Conservation (phyloP, 2,113 vertebrate genomes). For the Pseudorasbora parva region DNA sequence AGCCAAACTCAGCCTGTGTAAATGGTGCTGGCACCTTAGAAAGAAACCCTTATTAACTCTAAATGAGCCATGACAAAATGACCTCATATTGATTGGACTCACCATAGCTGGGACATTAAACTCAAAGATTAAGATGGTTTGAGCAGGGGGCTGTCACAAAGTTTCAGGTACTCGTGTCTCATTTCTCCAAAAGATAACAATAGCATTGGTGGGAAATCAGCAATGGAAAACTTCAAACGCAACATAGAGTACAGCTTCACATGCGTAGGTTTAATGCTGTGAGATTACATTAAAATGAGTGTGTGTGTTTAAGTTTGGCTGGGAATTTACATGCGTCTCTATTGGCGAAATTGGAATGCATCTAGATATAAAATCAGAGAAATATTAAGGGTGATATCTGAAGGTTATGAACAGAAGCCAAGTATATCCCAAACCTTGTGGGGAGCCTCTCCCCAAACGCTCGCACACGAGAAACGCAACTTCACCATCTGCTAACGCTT, state of each 20-base stretch:
- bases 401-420: constrained; percentile 45
- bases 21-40: constrained; percentile 32
- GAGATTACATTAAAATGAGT: background rate
- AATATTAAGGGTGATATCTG: background rate
- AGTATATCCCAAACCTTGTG: constrained; percentile 44
- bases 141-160: background rate
- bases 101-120: constrained; percentile 16
- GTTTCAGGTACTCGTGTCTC: background rate
- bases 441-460: constrained; percentile 36
- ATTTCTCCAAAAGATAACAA: background rate
- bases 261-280: background rate
- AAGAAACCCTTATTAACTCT: constrained; percentile 41
- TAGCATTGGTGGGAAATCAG: background rate
- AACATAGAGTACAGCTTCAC: background rate
- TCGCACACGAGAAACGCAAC: constrained; percentile 59
- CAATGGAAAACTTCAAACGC: background rate
- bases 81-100: constrained; percentile 28
- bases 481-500: constrained; percentile 71
- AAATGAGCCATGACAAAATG: constrained; percentile 42
- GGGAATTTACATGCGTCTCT: background rate
- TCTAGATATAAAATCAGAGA: constrained; percentile 25
- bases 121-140: constrained; percentile 5
- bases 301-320: background rate
- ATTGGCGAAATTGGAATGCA: background rate
- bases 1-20: constrained; percentile 28